Base-by-base conservation (phyloP, 2,888 invertebrate species). In the Cerceris rybyensis region DNA sequence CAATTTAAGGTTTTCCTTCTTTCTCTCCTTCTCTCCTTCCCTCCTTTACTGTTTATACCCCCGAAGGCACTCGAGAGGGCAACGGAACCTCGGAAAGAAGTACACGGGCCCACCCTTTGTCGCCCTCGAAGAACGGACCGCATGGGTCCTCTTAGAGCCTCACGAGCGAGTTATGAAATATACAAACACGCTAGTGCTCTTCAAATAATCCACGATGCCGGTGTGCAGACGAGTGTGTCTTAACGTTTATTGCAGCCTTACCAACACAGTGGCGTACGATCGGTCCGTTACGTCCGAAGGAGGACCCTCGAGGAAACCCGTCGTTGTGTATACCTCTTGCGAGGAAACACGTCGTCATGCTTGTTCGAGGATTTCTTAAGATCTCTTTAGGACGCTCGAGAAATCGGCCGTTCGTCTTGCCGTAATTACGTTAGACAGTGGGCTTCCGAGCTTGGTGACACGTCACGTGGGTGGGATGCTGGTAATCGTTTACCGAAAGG, bases 131-230 rank as follows among this genome's bases (percentile, higher is more conserved):
- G 67, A 75, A 76, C 76, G 66, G 60, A 52, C 43, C 66, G 52
- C 52, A 63, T 70, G 87, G 82, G 73, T 65, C 76, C 80, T 86
- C 83, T 78, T 67, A 58, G 75, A 75, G 70, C 73, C 80, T 70
- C 80, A 80, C 81, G 86, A 87, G 84, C 88, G 88, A 89, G 88
- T 91, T 91, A 90, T 89, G 89, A 91, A 91, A 90, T 90, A 88
- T 89, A 91, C 88, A 91, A 91, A 91, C 87, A 82, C 79, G 84
- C 55, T 58, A 75, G 72, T 75, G 83, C 87, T 90, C 89, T 87
- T 82, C 86, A 90, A 90, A 90, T 86, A 89, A 85, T 86, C 84
- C 82, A 85, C 78, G 81, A 78, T 78, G 72, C 28, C 14, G 5
- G 49, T 16, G 60, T 64, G 50, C 17, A 28, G 28, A 28, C 28